Evolutionary conservation across 2,888 invertebrate species (phyloP), one percentile per base, ranked within the genome.

Genomic region (Marasmarcha lunaedactyla): DNA sequence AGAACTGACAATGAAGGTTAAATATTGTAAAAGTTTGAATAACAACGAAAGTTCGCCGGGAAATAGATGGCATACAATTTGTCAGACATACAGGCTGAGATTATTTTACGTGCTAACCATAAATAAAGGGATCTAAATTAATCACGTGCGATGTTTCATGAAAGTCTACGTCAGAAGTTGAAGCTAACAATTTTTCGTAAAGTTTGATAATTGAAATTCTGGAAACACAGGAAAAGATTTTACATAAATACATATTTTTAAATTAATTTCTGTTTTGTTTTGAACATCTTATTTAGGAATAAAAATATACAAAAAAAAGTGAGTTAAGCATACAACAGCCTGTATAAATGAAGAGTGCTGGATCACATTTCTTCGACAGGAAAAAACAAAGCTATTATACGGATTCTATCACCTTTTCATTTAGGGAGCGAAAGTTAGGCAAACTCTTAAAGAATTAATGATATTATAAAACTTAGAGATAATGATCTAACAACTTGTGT

Each of bases 371-470:
- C 20, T 3, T 3, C 4, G 20, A 20, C 4, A 30, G n/a, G 52
- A 58, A 67, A 72, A 74, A 74, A 76, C 74, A 74, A 73, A 57
- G 52, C 67, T 58, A 67, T 73, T 69, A 71, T 56, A 59, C 57
- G 54, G 55, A 58, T 51, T 57, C 49, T 54, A 59, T 61, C 63
- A 55, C 52, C 48, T 44, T 47, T 50, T 52, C 53, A 53, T 54
- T 51, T 50, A 48, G 38, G 45, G 46, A 59, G 60, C 57, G 58
- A 59, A 61, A 59, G 46, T 60, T 57, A 57, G 62, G 51, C 57
- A 52, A 58, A 56, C 54, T 51, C 59, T 63, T 51, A 47, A 50
- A 43, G 55, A 55, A 68, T 71, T 73, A 70, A 71, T 72, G 63
- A 70, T 57, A 68, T 68, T 64, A 63, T 73, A 69, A 70, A 73